Conservation (phyloP, 2,888 invertebrate species). For the Apamea crenata region DNA sequence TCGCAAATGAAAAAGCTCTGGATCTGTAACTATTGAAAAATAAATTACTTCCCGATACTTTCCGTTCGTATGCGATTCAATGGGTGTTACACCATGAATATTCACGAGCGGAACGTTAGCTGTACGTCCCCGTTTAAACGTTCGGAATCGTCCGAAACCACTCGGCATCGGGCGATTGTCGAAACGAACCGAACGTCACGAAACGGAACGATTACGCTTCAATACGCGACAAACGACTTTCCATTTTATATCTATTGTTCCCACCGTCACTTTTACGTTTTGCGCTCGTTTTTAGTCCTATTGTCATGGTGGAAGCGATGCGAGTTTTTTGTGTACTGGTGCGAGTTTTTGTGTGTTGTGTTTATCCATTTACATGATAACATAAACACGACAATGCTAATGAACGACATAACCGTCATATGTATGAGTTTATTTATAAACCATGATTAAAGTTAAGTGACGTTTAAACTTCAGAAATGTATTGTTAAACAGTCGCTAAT, state of each 20-base stretch:
- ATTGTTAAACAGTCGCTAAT: neutral
- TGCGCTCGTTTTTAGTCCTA: slow-evolving; percentile 23
- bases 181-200: slow-evolving; percentile 52
- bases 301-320: slow-evolving; percentile 14
- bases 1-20: slow-evolving; percentile 24
- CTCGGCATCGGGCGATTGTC: slow-evolving; percentile 23
- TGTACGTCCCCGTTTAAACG: slow-evolving; percentile 9
- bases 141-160: slow-evolving; percentile 7
- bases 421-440: neutral
- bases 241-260: slow-evolving; percentile 49
- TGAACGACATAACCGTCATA: neutral
- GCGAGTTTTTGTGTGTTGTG: neutral
- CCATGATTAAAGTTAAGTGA: neutral
- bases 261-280: slow-evolving; percentile 27
- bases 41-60: slow-evolving; percentile 31
- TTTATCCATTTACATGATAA: neutral
- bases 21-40: slow-evolving; percentile 41
- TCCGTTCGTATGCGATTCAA: slow-evolving; percentile 35
- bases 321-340: slow-evolving; percentile 11
- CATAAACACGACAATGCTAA: neutral
- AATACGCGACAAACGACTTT: slow-evolving; percentile 58
- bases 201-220: slow-evolving; percentile 48
- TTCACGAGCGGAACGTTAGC: slow-evolving; percentile 41
- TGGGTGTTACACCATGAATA: slow-evolving; percentile 47
- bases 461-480: neutral